A percentile compares a stretch with the other conserved stretches of the same genome.
These are phyloP conservation scores for Carposina sasakii DNA, from an alignment of 1,140 invertebrate genomes.

Conservation along the genomic window DNA sequence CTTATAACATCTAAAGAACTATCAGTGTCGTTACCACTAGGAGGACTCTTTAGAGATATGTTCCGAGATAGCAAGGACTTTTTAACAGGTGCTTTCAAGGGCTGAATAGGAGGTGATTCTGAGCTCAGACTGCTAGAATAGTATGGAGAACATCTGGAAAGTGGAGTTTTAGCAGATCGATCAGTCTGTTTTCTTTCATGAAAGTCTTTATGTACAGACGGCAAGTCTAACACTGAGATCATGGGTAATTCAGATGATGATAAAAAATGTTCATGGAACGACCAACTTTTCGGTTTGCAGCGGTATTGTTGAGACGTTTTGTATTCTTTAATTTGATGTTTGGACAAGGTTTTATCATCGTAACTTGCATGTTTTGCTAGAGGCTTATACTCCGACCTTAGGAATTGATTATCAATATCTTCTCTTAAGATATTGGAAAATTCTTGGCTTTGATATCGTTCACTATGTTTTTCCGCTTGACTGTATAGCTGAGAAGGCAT, in stretches of 20 bases:
- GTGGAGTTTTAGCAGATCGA: constrained; percentile 61
- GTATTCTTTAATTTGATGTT: constrained; percentile 76
- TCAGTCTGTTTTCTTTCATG: constrained; percentile 64
- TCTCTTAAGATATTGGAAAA: constrained; percentile 70
- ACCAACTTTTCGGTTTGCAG: constrained; percentile 74
- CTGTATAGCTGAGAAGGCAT: constrained; percentile 73
- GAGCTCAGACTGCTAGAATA: constrained; percentile 81
- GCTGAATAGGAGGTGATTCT: constrained; percentile 77
- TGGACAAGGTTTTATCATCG: constrained; percentile 75
- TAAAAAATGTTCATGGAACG: constrained; percentile 76
- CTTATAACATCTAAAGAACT: constrained; percentile 77
- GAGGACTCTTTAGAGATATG: constrained; percentile 75
- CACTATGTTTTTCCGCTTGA: constrained; percentile 74
- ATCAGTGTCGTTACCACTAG: constrained; percentile 80
- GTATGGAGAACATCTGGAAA: constrained; percentile 79
- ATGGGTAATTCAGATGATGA: constrained; percentile 61
- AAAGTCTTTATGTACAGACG: constrained; percentile 52
- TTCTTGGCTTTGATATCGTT: constrained; percentile 76
- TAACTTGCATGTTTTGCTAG: constrained; percentile 76
- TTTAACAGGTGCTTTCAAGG: constrained; percentile 73
- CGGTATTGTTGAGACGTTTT: constrained; percentile 74
- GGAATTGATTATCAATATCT: constrained; percentile 48
- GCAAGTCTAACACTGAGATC: constrained; percentile 60
- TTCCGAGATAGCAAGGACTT: constrained; percentile 68
- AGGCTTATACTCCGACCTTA: constrained; percentile 70